phyloP scores from a whole-genome alignment of 2,888 invertebrate genomes.

The Uloborus plumipes region DNA sequence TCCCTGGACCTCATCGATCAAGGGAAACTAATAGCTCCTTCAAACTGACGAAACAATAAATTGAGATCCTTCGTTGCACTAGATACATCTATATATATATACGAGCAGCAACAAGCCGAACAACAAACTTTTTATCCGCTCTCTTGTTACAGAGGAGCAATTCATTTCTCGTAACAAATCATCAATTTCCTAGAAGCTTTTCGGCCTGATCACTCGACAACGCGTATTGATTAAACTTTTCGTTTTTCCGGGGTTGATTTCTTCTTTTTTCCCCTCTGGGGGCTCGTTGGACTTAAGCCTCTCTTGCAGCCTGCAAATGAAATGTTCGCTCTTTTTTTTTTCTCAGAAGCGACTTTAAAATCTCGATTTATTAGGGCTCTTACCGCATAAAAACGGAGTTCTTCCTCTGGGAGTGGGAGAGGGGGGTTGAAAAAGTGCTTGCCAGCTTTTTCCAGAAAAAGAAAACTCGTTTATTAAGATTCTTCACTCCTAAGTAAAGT shows the following conservation, averaged over 20 bases:
- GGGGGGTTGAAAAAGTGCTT: too few species aligned
- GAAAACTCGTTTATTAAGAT: too few species aligned
- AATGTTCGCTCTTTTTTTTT: constrained; percentile 25
- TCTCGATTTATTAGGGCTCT: constrained; percentile 63
- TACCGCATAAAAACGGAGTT: constrained; percentile 41
- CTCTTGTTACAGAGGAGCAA: constrained; percentile 51
- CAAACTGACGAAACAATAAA: constrained; percentile 62
- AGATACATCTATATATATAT: constrained; percentile 2
- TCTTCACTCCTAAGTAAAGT: too few species aligned
- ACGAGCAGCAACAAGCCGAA: background rate
- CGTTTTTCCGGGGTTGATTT: constrained; percentile 11
- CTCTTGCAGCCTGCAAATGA: constrained; percentile 40
- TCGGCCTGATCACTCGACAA: constrained; percentile 60
- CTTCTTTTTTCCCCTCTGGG: constrained; percentile 27
- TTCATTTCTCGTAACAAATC: constrained; percentile 64
- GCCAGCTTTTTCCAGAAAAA: too few species aligned
- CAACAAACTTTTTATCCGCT: constrained; percentile 26
- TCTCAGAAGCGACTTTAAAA: constrained; percentile 41
- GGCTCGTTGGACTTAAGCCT: constrained; percentile 58
- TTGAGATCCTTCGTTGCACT: constrained; percentile 18
- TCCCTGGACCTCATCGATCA: constrained; percentile 49
- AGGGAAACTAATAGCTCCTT: constrained; percentile 50
- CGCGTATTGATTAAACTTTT: constrained; percentile 63
- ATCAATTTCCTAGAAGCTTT: constrained; percentile 62
- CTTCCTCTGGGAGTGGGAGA: too few species aligned